Evolutionary conservation across 2,888 invertebrate genomes (phyloP).

Genomic region (Sceliomorpha sp.): DNA sequence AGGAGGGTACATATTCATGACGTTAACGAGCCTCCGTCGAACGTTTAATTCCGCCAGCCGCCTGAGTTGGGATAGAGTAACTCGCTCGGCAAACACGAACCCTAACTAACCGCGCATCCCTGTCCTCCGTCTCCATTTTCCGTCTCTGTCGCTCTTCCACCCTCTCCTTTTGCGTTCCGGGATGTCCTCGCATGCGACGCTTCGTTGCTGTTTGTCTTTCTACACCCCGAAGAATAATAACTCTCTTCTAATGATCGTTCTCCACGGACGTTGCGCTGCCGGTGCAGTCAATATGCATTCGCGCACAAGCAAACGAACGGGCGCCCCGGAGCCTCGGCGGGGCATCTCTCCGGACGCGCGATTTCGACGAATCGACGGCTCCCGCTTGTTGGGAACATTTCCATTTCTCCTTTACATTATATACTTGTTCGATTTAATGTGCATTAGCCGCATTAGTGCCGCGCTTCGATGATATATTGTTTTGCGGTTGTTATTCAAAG

Average conservation of each 20-base stretch:
- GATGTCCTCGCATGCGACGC: constrained; percentile 39
- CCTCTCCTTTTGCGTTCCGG: no score
- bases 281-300: constrained; percentile 28
- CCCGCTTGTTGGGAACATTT: no score
- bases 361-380: constrained; percentile 8
- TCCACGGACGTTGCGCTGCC: constrained; percentile 27
- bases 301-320: constrained; percentile 8
- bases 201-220: constrained; percentile 68
- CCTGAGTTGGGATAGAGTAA: constrained; percentile 79
- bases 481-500: no score
- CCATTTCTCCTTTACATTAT: no score
- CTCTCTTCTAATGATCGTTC: constrained; percentile 60
- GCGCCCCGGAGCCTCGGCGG: neutral
- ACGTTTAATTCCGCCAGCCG: constrained; percentile 81
- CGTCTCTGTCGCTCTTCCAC: no score
- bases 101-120: constrained; percentile 80
- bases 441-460: no score
- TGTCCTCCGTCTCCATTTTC: constrained; percentile 58
- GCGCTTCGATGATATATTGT: no score
- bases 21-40: constrained; percentile 80
- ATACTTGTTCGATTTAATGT: no score
- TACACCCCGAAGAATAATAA: constrained; percentile 69
- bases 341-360: neutral
- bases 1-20: constrained; percentile 81
- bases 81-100: constrained; percentile 80